These are phyloP conservation scores for Sebastes steindachneri DNA, from an alignment of 2,797 vertebrate genomes.

Conservation along the genomic window DNA sequence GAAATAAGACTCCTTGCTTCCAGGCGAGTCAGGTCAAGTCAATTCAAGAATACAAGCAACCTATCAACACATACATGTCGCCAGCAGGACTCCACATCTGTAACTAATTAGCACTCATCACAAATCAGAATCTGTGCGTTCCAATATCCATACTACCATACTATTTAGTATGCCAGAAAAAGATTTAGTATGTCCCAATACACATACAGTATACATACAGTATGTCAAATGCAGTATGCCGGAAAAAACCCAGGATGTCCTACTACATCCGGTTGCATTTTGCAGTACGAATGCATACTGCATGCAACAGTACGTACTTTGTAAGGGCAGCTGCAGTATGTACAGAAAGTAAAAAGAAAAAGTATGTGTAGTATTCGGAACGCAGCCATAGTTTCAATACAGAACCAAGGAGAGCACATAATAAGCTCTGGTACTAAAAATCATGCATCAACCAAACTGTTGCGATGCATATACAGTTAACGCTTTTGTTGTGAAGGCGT, in stretches of 20 bases:
- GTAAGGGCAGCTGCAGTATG: too few species aligned
- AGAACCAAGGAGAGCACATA: not conserved
- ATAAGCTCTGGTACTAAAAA: not conserved
- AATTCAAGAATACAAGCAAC: not conserved
- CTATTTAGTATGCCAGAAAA: too few species aligned
- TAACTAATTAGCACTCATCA: not conserved
- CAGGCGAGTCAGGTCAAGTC: not conserved
- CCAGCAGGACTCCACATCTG: not conserved
- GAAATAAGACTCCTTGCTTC: not conserved
- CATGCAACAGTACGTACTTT: too few species aligned
- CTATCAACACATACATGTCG: not conserved
- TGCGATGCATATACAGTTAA: not conserved
- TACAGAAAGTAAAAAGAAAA: too few species aligned
- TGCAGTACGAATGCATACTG: too few species aligned
- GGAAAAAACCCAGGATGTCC: too few species aligned
- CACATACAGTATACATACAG: too few species aligned
- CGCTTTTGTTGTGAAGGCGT: not conserved
- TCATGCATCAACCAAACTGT: not conserved
- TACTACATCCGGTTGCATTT: too few species aligned
- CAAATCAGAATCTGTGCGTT: not conserved
- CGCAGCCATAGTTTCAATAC: not conserved
- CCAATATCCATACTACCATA: too few species aligned
- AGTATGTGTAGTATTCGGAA: too few species aligned
- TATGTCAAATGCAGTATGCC: too few species aligned
- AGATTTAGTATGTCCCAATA: too few species aligned